Evolutionary conservation across 1,140 invertebrate species (phyloP).

Genomic region (Phocides pigmalion): DNA sequence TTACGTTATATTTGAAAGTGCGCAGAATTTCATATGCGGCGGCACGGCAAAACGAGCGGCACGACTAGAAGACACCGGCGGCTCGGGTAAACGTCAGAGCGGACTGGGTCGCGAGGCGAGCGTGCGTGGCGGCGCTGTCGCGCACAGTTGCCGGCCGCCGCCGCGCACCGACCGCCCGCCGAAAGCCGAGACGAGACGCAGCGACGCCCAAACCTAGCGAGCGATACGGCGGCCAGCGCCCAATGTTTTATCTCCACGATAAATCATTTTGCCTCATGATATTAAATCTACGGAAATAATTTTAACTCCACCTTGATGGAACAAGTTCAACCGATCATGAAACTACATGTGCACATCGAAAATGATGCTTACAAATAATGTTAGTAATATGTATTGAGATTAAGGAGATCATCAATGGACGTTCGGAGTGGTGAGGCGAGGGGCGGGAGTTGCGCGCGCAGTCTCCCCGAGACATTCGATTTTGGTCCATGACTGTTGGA

Average conservation of each 20-base stretch:
- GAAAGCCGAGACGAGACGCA: constrained; percentile 80
- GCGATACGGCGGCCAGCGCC: constrained; percentile 67
- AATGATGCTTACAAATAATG: constrained; percentile 34
- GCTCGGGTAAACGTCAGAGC: constrained; percentile 74
- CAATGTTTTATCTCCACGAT: constrained; percentile 41
- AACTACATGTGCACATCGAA: constrained; percentile 6
- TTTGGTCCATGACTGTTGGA: constrained; percentile 84
- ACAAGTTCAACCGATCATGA: neutral
- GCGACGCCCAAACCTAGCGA: constrained; percentile 78
- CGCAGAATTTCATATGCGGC: constrained; percentile 62
- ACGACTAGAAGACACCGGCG: constrained; percentile 69
- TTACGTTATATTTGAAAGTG: constrained; percentile 49
- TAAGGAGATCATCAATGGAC: constrained; percentile 81
- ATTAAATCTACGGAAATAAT: constrained; percentile 1
- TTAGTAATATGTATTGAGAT: constrained; percentile 59
- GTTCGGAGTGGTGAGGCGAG: constrained; percentile 65
- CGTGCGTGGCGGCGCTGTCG: constrained; percentile 75
- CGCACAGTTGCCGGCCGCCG: constrained; percentile 63
- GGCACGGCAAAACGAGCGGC: constrained; percentile 47
- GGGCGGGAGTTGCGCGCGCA: constrained; percentile 74
- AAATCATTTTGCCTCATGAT: neutral
- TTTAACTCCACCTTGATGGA: neutral
- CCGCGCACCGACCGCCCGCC: constrained; percentile 66
- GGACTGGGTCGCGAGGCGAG: constrained; percentile 76
- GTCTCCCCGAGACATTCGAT: constrained; percentile 80